Evolutionary conservation across 2,888 invertebrate species (phyloP), one percentile per base, ranked within the genome.

Genomic region (Empis stercorea): DNA sequence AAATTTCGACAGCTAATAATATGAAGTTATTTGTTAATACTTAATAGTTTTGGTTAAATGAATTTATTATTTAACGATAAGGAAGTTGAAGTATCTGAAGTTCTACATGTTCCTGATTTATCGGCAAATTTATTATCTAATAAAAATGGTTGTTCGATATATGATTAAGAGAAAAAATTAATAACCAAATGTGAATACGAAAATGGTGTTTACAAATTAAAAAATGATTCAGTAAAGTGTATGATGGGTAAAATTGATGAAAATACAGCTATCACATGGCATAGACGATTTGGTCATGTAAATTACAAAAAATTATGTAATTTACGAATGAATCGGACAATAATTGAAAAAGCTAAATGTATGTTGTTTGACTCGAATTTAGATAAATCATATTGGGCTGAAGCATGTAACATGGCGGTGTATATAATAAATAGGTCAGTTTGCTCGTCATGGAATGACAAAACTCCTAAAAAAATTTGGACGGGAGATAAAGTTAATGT

Each of bases 391-490:
- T 48, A 39, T 37, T 54, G 51, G 54, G 51, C 51, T 10, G 52
- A 57, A 48, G 55, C 56, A 13, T 45, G 47, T 10, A 51, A 52
- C 38, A 55, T 51, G 16, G 55, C 56, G 11, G 50, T 50, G 6
- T 54, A 56, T 43, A 50, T 47, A 30, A 50, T 48, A 15, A 50
- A 46, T 48, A 44, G 42, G 10, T 48, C 46, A 44, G 46, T 46
- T 4, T 44, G 40, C 34, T 36, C 46, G 41, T 30, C 46, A 2
- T 45, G 38, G 32, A 44, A 44, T 17, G 46, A 51, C 37, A 54
- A 53, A 51, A 63, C 64, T 2, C 63, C 69, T 5, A 56, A 59
- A 46, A 65, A 68, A 51, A 20, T 58, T 7, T 68, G 65, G 64
- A 50, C 55, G 32, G 57, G 61, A 10, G 50, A 51, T 6, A 62